A percentile compares a stretch with the other conserved stretches of the same genome.
phyloP scores from a whole-genome alignment of 2,797 vertebrate genomes.

The Sebastes dallii region DNA sequence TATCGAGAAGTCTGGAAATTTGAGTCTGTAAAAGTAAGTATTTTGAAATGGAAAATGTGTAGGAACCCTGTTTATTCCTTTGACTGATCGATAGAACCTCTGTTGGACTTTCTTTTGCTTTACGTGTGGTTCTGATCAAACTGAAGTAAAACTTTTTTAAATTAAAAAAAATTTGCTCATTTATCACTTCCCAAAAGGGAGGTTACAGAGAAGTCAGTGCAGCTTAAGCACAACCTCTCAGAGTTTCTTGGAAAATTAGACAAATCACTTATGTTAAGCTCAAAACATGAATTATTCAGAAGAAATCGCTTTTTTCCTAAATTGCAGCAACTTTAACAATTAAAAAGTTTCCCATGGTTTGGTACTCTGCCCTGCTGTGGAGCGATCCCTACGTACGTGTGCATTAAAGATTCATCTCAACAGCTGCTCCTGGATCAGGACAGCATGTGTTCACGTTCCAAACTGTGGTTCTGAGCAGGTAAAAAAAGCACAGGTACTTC shows the following conservation, averaged over 20 bases:
- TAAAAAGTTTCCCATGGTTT: slow-evolving; percentile 13
- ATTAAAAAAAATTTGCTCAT: not conserved
- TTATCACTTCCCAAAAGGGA: not conserved
- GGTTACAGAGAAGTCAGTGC: not conserved
- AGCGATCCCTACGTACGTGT: slow-evolving; percentile 15
- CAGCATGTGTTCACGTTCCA: slow-evolving; percentile 31
- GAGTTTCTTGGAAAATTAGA: not conserved
- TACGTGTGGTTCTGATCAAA: not conserved
- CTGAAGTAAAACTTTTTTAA: not conserved
- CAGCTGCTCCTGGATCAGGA: slow-evolving; percentile 56
- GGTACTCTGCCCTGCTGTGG: slow-evolving; percentile 25
- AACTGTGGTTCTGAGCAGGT: not conserved
- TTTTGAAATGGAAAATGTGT: too few relatives aligned
- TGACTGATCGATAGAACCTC: not conserved
- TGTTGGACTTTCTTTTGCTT: not conserved
- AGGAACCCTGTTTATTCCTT: too few relatives aligned
- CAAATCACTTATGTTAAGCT: not conserved
- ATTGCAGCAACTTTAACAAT: slow-evolving; percentile 6
- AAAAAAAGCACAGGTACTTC: not conserved
- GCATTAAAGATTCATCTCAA: slow-evolving; percentile 68
- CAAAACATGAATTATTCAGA: not conserved
- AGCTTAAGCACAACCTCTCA: too few relatives aligned
- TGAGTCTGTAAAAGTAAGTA: too few relatives aligned
- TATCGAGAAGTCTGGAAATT: too few relatives aligned
- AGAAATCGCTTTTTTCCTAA: not conserved